These are phyloP conservation scores for Brachionus calyciflorus DNA, from an alignment of 1,140 invertebrate genomes.

Conservation along the genomic window DNA sequence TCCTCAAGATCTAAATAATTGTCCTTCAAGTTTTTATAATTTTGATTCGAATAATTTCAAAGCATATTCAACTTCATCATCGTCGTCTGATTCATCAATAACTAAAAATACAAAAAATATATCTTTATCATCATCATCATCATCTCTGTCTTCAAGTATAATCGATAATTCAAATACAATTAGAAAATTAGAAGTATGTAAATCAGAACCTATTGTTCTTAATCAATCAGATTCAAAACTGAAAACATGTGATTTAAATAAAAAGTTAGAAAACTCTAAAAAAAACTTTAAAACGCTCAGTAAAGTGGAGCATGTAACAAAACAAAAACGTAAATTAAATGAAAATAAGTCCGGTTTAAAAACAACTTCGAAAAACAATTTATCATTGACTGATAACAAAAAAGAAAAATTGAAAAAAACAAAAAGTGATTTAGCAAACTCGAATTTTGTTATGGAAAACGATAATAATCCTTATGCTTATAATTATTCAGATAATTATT, in stretches of 20 bases:
- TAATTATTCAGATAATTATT: neutral
- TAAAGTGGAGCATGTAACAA: neutral
- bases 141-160: neutral
- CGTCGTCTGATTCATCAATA: slow-evolving; percentile 7
- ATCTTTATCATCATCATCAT: slow-evolving; percentile 15
- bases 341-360: slow-evolving; percentile 4
- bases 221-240: slow-evolving; percentile 7
- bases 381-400: slow-evolving; percentile 1
- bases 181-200: neutral
- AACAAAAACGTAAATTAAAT: slow-evolving; percentile 16
- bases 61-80: slow-evolving; percentile 15
- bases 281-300: neutral
- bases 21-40: neutral
- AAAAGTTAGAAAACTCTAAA: slow-evolving; percentile 17
- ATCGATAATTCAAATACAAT: neutral
- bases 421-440: neutral
- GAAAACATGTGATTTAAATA: slow-evolving; percentile 14
- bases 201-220: slow-evolving; percentile 13
- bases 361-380: neutral
- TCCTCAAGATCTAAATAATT: neutral
- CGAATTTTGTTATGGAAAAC: neutral
- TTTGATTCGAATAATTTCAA: slow-evolving; percentile 18
- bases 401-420: slow-evolving; percentile 3
- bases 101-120: slow-evolving; percentile 10
- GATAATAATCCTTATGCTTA: neutral